These are phyloP conservation scores for Sipha maydis DNA, from an alignment of 2,888 invertebrate species.

Conservation along the genomic window DNA sequence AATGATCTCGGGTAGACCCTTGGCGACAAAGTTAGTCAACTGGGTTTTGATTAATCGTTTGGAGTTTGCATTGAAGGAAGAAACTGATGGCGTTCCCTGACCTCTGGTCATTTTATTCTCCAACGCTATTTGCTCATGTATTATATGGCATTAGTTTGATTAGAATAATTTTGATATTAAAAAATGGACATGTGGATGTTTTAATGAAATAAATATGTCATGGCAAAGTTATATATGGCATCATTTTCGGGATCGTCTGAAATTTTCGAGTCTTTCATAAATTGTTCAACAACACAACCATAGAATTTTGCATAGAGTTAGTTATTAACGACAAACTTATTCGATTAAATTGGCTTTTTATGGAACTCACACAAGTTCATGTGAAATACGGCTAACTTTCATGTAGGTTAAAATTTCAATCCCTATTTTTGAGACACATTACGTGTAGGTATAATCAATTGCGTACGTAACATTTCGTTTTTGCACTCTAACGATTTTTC, in stretches of 20 bases:
- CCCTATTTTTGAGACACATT: background rate
- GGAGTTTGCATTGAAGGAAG: background rate
- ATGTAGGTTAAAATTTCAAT: background rate
- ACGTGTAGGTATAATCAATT: background rate
- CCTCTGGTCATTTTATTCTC: conserved; percentile 5
- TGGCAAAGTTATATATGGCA: background rate
- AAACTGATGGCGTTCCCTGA: background rate
- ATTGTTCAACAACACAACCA: background rate
- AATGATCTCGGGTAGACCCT: conserved; percentile 26
- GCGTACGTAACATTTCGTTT: background rate
- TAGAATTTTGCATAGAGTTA: background rate
- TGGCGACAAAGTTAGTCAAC: conserved; percentile 29
- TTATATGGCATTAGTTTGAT: background rate
- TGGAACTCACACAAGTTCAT: background rate
- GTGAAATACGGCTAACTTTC: conserved; percentile 15
- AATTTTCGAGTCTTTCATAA: background rate
- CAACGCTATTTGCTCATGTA: background rate
- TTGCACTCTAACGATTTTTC: conserved; percentile 5
- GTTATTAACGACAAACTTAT: background rate
- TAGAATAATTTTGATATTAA: background rate
- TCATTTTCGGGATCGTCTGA: background rate
- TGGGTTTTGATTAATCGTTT: conserved; percentile 48
- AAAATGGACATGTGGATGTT: background rate
- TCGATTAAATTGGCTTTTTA: conserved; percentile 34
- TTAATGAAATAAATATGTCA: background rate